phyloP scores from a whole-genome alignment of 37 sponge, comb jelly and placozoan species.

The Cladorhizidae sp. region DNA sequence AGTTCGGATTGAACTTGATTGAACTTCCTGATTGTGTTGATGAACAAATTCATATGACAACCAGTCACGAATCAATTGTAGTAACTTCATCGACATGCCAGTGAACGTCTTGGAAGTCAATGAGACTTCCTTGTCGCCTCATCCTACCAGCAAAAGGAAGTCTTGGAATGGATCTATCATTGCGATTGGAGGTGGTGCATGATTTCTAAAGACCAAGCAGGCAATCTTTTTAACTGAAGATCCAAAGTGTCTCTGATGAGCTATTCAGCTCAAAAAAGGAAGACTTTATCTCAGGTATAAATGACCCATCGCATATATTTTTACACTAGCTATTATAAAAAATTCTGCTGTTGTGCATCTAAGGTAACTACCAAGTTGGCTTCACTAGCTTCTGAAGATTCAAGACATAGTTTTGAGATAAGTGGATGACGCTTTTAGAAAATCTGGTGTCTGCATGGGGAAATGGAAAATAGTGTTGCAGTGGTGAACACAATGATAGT shows the following conservation, averaged over 20 bases:
- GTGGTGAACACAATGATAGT: too few relatives aligned
- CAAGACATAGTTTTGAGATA: too few relatives aligned
- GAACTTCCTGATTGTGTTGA: neutral
- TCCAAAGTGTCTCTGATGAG: neutral
- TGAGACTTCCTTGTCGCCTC: constrained; percentile 53
- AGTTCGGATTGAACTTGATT: constrained; percentile 28
- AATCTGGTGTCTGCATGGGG: too few relatives aligned
- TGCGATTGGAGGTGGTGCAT: constrained; percentile 9
- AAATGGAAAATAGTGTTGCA: too few relatives aligned
- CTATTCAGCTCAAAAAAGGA: constrained; percentile 2
- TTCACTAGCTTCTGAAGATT: too few relatives aligned
- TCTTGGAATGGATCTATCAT: constrained; percentile 28
- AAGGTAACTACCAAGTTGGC: constrained; percentile 27
- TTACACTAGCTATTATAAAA: neutral
- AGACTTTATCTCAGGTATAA: constrained; percentile 15
- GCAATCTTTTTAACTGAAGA: constrained; percentile 4
- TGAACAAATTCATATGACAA: neutral
- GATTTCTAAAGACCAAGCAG: constrained; percentile 20
- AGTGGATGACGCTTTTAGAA: too few relatives aligned
- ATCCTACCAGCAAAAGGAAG: constrained; percentile 24
- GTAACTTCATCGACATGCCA: constrained; percentile 13
- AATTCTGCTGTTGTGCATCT: constrained; percentile 16
- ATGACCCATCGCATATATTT: neutral
- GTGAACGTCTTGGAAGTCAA: constrained; percentile 25
- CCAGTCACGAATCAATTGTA: constrained; percentile 2